Percentiles rank a stretch among this genome's conserved stretches.
Conservation (phyloP, 2,888 invertebrate genomes). For the Calameuta filiformis region DNA sequence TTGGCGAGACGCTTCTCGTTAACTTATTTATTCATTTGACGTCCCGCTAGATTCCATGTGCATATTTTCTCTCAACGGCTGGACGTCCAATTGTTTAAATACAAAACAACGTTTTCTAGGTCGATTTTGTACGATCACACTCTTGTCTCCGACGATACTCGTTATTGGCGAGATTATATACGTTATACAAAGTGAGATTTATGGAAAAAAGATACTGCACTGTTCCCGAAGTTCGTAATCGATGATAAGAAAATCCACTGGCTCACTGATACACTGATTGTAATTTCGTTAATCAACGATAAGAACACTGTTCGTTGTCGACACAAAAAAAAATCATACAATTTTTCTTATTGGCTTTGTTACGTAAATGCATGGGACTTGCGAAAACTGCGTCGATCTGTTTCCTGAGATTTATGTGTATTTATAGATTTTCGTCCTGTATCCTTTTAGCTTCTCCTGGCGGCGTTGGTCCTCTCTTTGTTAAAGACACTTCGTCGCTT, state of each 20-base stretch:
- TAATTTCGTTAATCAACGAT: not conserved
- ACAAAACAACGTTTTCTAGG: not conserved
- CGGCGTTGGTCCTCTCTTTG: not conserved
- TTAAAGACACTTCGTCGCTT: not conserved
- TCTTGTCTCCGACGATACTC: not conserved
- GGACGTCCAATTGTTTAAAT: not conserved
- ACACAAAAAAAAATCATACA: not conserved
- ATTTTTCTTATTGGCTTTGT: not conserved
- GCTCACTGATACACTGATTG: not conserved
- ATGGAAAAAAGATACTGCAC: not conserved
- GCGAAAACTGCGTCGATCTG: not conserved
- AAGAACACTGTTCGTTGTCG: not conserved
- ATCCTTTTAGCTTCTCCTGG: not conserved
- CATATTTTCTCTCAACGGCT: not conserved
- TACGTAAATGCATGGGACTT: not conserved
- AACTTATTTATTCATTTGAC: not conserved
- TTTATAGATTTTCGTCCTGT: not conserved
- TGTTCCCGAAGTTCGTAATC: not conserved
- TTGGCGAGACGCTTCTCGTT: not conserved
- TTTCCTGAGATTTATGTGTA: not conserved
- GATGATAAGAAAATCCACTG: not conserved
- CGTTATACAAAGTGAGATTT: not conserved
- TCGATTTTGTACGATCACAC: not conserved
- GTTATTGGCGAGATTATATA: not conserved
- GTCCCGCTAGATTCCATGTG: not conserved